Percentiles rank a stretch among this genome's conserved stretches.
Evolutionary conservation across 2,113 vertebrate species (phyloP).

Genomic region (Boleophthalmus pectinirostris): DNA sequence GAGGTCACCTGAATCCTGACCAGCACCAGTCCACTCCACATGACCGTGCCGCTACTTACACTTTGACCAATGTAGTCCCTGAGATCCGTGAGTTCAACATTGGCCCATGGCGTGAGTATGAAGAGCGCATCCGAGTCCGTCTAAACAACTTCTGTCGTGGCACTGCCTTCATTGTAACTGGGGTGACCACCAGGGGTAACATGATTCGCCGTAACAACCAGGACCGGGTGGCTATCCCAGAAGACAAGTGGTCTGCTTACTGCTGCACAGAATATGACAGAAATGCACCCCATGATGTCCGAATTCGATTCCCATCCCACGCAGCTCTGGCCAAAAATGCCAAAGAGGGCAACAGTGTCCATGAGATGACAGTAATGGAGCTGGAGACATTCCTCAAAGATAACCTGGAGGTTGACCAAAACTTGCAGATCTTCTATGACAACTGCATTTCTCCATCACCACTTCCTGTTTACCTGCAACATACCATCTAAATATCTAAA

Average conservation of each 20-base stretch:
- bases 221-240: conserved; percentile 69
- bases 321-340: conserved; percentile 65
- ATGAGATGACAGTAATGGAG: conserved; percentile 66
- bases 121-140: conserved; percentile 65
- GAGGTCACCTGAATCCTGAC: conserved; percentile 74
- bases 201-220: conserved; percentile 73
- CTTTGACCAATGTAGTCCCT: conserved; percentile 74
- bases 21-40: conserved; percentile 74
- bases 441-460: conserved; percentile 74
- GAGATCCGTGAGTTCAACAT: conserved; percentile 75
- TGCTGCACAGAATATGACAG: conserved; percentile 75
- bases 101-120: conserved; percentile 75
- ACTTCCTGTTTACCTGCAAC: conserved; percentile 69
- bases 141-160: conserved; percentile 77
- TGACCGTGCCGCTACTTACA: conserved; percentile 75
- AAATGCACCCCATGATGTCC: conserved; percentile 65
- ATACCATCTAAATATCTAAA: conserved; percentile 51
- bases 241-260: conserved; percentile 74
- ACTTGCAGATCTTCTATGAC: conserved; percentile 75
- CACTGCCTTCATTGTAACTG: conserved; percentile 66
- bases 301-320: conserved; percentile 64
- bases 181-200: conserved; percentile 73
- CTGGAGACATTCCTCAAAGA: conserved; percentile 68
- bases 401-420: conserved; percentile 64
- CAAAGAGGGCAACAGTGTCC: conserved; percentile 57